Base-by-base conservation (phyloP, 2,888 invertebrate species). In the Leuctra nigra region DNA sequence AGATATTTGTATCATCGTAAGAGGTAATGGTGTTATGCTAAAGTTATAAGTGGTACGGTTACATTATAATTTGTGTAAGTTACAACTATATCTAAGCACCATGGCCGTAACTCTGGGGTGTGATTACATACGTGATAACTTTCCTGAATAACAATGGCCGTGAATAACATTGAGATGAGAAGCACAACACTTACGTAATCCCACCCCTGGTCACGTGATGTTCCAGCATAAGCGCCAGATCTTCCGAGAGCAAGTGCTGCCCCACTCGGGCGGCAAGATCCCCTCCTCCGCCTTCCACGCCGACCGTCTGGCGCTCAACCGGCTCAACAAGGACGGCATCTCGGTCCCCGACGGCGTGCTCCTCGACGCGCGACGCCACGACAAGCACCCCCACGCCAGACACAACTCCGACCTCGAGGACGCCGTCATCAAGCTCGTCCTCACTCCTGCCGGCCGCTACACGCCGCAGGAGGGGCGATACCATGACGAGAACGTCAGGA, bases 251-350 rank as follows among this genome's bases (percentile, higher is more conserved):
- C 77, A 82, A 66, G 75, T 82, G 16, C 65, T 80, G 47, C 82
- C 82, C 7, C 76, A 77, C 62, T 72, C 75, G 33, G 82, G 82
- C 35, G 82, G 82, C 1, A 80, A 80, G 67, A 81, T 82, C 62
- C 82, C 82, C 0, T 81, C 81, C 57, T 77, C 78, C 39, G 82
- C 82, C 6, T 82, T 82, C 62, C 72, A 75, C 60, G 74, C 77
- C 0, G 80, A 81, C 67, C 75, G 82, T 11, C 67, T 82, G 46
- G 75, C 77, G 38, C 67, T 82, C 33, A 82, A 82, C 67, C 75
- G 77, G 41, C 67, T 82, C 39, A 80, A 82, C 67, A 79, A 80
- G 64, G 78, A 80, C 63, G 82, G 82, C 18, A 78, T 82, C 38
- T 73, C 79, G 1, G 70, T 79, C 33, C 78, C 81, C 2, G 81